These are phyloP conservation scores for Amblyopsis hoosieri DNA, from an alignment of 2,797 vertebrate genomes.

Conservation along the genomic window DNA sequence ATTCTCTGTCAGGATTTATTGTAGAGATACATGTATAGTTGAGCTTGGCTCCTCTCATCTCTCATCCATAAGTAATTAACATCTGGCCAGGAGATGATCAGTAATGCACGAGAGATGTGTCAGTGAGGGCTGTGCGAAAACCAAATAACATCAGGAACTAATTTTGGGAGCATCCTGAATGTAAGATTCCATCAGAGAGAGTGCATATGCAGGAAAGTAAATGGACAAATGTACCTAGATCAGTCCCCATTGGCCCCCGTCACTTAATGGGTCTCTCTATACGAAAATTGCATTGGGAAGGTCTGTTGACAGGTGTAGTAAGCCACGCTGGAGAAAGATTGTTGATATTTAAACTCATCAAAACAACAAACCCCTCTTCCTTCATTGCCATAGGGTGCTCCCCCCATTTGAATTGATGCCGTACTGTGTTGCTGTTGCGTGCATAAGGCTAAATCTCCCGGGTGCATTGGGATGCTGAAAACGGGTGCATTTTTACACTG, in stretches of 20 bases:
- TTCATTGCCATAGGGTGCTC: too few species aligned
- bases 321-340: too few species aligned
- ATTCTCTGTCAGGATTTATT: conserved; percentile 11
- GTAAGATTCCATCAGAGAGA: not conserved
- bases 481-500: not conserved
- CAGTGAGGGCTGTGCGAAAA: conserved; percentile 33
- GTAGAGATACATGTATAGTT: conserved; percentile 40
- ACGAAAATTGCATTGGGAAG: conserved; percentile 29
- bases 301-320: conserved; percentile 16
- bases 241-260: conserved; percentile 18
- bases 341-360: too few species aligned
- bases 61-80: conserved; percentile 69
- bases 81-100: conserved; percentile 77
- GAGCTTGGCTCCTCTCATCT: conserved; percentile 61
- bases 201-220: conserved; percentile 7
- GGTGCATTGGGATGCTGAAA: not conserved
- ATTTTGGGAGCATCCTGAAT: conserved; percentile 17
- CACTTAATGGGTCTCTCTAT: conserved; percentile 16
- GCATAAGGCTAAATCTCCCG: too few species aligned
- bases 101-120: conserved; percentile 72
- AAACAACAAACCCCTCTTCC: too few species aligned
- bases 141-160: conserved; percentile 33
- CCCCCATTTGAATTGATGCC: not conserved
- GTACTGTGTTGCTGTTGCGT: not conserved
- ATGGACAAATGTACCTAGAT: not conserved